Evolutionary conservation across 2,113 vertebrate genomes (phyloP), one percentile per base, ranked within the genome.

Genomic region (Triplophysa siluroides): DNA sequence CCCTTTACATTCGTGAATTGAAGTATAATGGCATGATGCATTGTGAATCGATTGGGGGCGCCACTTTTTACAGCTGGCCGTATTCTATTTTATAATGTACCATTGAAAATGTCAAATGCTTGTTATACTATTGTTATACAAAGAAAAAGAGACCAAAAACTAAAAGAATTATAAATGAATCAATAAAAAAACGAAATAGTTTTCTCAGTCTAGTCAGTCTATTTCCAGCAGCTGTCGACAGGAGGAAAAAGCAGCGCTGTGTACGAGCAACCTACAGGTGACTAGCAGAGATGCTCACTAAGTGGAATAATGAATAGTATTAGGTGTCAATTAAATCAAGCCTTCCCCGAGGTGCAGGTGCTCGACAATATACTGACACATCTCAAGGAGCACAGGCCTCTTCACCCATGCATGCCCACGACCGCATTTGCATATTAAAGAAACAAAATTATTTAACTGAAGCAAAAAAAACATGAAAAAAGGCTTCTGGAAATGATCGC

Each of bases 221-320:
- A 97, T 96, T 97, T 96, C 94, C 96, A 96, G 95, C 78, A 88
- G 91, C 93, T 90, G 92, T 95, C 94, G 95, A 93, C 95, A 93
- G 92, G 92, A 93, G 92, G 91, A 93, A 93, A 88, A 86, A 88
- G 60, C 92, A 78, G 92, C 93, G 41, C 23, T 16, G 61, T 73
- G 43, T 82, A 91, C 90, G 93, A 92, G 92, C 92, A 92, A 93
- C 92, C 94, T 94, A 95, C 95, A 96, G 95, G 95, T 96, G 96
- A 96, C 96, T 97, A 97, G 96, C 95, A 95, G 95, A 94, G 94
- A 94, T 96, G 96, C 93, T 98, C 97, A 98, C 94, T 95, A 96
- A 96, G 96, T 98, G 96, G 98, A 99, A 98, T 98, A 98, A 98
- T 98, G 95, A 98, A 94, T 93, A 94, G 94, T 95, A 95, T 96